These are phyloP conservation scores for Caerostris extrusa DNA, from an alignment of 1,140 invertebrate species.

Conservation along the genomic window DNA sequence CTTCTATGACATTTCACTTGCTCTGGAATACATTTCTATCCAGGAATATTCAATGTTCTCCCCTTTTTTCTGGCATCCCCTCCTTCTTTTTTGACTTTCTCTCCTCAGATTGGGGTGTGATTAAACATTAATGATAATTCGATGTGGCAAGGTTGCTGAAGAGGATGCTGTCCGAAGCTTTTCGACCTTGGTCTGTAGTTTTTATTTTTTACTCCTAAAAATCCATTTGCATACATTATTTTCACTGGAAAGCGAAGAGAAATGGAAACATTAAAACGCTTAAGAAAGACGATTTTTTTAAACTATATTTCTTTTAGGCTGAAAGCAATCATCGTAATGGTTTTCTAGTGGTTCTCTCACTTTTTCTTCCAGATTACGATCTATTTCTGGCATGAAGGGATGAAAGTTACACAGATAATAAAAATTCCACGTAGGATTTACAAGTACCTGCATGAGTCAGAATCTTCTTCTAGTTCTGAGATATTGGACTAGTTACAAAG, in stretches of 20 bases:
- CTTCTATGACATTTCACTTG: slow-evolving; percentile 36
- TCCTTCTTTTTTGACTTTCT: neutral
- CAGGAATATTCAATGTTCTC: slow-evolving; percentile 29
- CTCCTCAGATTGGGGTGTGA: neutral
- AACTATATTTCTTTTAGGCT: neutral
- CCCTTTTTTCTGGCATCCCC: no score
- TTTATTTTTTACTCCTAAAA: neutral
- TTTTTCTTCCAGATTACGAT: neutral
- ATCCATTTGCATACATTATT: slow-evolving; percentile 6
- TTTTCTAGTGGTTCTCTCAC: neutral
- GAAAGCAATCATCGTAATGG: neutral
- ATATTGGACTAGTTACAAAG: no score
- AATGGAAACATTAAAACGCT: slow-evolving; percentile 34
- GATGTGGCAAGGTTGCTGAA: slow-evolving; percentile 29
- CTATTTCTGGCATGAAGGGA: neutral
- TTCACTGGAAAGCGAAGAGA: neutral
- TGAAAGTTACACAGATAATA: neutral
- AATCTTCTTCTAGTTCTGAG: no score
- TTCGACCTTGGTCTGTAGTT: slow-evolving; percentile 14
- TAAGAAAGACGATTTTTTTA: slow-evolving; percentile 15
- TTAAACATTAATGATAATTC: slow-evolving; percentile 51
- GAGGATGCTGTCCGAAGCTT: neutral
- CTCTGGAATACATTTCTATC: slow-evolving; percentile 39
- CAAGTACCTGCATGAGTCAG: no score
- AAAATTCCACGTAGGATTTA: neutral